phyloP scores from a whole-genome alignment of 1,140 invertebrate genomes.

The Spodoptera litura region DNA sequence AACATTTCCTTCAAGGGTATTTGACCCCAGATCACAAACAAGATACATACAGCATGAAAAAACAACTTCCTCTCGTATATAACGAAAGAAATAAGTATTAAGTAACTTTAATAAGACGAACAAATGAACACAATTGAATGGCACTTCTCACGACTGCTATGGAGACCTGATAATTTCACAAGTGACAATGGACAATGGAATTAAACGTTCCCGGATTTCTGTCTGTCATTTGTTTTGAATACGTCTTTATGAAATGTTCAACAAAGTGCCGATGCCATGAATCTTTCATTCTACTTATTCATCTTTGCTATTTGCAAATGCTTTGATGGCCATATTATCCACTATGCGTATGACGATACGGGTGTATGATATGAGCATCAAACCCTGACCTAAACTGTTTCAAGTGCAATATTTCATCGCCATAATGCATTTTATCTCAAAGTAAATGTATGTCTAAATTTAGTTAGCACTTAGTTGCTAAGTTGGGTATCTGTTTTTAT shows the following conservation, averaged over 20 bases:
- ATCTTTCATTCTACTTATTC: neutral
- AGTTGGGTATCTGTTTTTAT: conserved; percentile 2
- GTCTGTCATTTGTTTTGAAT: neutral
- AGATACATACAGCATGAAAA: too few relatives aligned
- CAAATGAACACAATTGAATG: conserved; percentile 3
- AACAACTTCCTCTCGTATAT: neutral
- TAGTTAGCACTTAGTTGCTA: conserved; percentile 17
- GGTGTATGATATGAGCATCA: neutral
- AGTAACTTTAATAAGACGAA: neutral
- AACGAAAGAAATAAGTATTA: conserved; percentile 2
- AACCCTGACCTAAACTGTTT: conserved; percentile 3
- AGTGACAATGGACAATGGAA: conserved; percentile 29
- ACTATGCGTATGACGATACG: conserved; percentile 18
- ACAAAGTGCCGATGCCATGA: neutral
- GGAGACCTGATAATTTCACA: conserved; percentile 8
- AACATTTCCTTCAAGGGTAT: too few relatives aligned
- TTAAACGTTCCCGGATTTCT: neutral
- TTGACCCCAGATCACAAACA: too few relatives aligned
- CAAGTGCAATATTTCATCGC: conserved; percentile 8
- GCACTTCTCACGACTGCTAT: conserved; percentile 12
- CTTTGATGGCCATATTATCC: neutral
- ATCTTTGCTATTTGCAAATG: neutral
- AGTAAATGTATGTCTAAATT: conserved; percentile 2
- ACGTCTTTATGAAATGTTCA: conserved; percentile 3
- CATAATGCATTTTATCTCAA: conserved; percentile 16